These are phyloP conservation scores for Microcebus tavaratra DNA, from an alignment of 2,113 vertebrate species.

Conservation along the genomic window DNA sequence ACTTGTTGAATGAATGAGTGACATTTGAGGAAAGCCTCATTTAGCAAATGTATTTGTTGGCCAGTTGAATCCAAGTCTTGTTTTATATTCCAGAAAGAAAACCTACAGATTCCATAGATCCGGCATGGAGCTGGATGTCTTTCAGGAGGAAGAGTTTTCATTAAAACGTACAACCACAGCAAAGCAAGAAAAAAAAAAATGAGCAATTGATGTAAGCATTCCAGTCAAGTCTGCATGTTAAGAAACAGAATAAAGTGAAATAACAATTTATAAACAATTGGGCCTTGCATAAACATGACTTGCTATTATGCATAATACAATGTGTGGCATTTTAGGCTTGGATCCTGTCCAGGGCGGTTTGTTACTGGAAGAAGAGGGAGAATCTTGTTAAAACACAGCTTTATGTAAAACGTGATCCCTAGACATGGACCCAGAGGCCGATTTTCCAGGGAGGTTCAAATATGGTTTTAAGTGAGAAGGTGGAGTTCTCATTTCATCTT, in stretches of 20 bases:
- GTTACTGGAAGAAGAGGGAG: constrained; percentile 26
- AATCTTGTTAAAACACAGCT: constrained; percentile 46
- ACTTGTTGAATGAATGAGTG: constrained; percentile 58
- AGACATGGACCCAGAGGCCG: neutral
- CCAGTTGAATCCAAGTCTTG: constrained; percentile 37
- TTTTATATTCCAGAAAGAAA: neutral
- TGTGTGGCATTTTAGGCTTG: constrained; percentile 34
- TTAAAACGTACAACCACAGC: constrained; percentile 26
- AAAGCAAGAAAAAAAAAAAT: constrained; percentile 31
- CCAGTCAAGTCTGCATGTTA: neutral
- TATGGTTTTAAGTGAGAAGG: neutral
- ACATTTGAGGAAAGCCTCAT: constrained; percentile 63
- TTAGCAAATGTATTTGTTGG: constrained; percentile 42
- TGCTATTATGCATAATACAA: constrained; percentile 15
- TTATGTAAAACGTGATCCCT: neutral
- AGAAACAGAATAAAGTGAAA: constrained; percentile 40
- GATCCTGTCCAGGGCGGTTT: constrained; percentile 41
- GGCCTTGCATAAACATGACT: constrained; percentile 20
- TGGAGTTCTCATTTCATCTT: neutral
- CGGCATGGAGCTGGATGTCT: neutral
- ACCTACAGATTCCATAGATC: constrained; percentile 9
- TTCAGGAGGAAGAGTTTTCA: constrained; percentile 36
- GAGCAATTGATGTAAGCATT: neutral
- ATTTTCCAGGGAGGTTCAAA: neutral
- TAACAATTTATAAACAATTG: constrained; percentile 24